Base-by-base conservation (phyloP, 2,888 invertebrate species). In the Conops quadrifasciatus region DNA sequence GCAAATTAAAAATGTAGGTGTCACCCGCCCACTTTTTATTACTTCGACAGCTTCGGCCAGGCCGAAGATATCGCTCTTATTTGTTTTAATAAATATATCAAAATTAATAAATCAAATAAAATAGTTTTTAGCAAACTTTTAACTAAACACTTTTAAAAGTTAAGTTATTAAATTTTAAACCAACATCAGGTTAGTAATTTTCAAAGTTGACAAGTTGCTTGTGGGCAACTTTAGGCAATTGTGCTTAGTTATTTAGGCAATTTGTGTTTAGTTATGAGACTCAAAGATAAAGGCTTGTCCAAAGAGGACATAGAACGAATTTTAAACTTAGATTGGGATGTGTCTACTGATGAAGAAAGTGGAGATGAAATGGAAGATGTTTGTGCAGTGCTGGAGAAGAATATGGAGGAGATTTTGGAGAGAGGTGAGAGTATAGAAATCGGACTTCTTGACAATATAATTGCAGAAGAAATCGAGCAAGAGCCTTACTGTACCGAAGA, bases 401-500 rank as follows among this genome's bases (percentile, higher is more conserved):
- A 71, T 72, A 65, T 68, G 62, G 65, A 69, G 71, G 67, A 63
- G 69, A 66, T 71, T 16, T 47, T 71, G 66, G 71, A 73, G 67
- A 70, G 71, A 73, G 73, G 73, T 58, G 71, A 70, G 70, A 71
- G 56, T 58, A 67, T 67, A 71, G 69, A 73, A 51, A 60, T 59
- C 36, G 71, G 49, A 15, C 49, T 49, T 49, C 49, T 49, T 49
- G 49, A 49, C 49, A 49, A 49, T n/a, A 49, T 49, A 49, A 60
- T 72, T 51, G 67, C 67, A 56, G 70, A 70, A 56, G 63, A 70
- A 26, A 43, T 45, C 45, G 64, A 72, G 43, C 72, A 70, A 67
- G 58, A 67, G 58, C 53, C 65, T 73, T 64, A 15, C 43, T 30
- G 36, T 71, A 45, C 56, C 62, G 63, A 62, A 64, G 53, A 72